Evolutionary conservation across 2,113 vertebrate genomes (phyloP).

Genomic region (Pavo muticus): DNA sequence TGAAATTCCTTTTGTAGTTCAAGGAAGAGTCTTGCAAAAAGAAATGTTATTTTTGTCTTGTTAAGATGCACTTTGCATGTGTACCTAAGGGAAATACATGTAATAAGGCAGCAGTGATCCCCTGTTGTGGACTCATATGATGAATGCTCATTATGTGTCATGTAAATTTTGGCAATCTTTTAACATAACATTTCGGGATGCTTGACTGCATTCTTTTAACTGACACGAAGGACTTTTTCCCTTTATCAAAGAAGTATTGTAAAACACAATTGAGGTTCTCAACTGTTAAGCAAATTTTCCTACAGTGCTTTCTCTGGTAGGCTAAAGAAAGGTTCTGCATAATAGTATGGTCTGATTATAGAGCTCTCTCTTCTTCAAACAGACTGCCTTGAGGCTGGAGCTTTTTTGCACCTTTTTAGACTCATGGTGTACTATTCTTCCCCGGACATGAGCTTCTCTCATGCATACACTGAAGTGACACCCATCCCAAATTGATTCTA

Average conservation of each 20-base stretch:
- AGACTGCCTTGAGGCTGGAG: background rate
- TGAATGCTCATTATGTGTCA: background rate
- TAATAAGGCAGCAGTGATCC: background rate
- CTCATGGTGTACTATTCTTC: background rate
- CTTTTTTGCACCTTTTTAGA: background rate
- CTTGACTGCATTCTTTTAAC: background rate
- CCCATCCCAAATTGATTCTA: background rate
- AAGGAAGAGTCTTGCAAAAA: background rate
- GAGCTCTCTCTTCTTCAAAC: background rate
- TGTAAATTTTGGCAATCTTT: background rate
- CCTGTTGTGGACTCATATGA: background rate
- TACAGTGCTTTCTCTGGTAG: background rate
- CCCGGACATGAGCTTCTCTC: background rate
- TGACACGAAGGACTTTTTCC: background rate
- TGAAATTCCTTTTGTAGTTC: background rate
- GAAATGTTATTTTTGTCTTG: background rate
- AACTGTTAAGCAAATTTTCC: background rate
- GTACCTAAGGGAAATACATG: background rate
- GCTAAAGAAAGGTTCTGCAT: background rate
- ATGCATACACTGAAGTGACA: fast-evolving
- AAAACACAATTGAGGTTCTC: background rate
- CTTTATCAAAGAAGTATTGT: background rate
- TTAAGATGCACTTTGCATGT: background rate
- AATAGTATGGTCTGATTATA: background rate
- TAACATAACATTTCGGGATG: background rate